Conservation (phyloP, 2,797 vertebrate genomes). For the Acanthis flammea region DNA sequence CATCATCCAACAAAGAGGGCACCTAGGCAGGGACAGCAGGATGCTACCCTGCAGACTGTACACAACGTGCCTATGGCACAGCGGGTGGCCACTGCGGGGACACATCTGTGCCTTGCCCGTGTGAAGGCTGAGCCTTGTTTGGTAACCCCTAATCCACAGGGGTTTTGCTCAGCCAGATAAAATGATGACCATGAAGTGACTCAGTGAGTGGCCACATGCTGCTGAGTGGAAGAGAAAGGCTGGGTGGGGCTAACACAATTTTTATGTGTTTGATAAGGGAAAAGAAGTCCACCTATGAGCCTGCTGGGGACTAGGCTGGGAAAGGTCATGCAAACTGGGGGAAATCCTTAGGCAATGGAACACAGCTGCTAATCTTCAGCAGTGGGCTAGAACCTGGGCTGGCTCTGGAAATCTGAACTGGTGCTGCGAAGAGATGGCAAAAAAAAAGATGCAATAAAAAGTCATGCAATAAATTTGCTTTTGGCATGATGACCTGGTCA, state of each 20-base stretch:
- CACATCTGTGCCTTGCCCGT: background rate
- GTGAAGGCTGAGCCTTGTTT: background rate
- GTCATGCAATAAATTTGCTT: background rate
- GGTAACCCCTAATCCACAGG: background rate
- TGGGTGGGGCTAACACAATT: background rate
- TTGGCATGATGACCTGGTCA: background rate
- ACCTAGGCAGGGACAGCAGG: background rate
- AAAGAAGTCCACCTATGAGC: background rate
- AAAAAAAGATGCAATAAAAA: background rate
- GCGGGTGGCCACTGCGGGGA: accelerated
- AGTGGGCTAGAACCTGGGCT: background rate
- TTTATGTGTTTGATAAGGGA: background rate
- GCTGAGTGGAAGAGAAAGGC: background rate
- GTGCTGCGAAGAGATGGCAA: background rate
- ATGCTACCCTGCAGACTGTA: background rate
- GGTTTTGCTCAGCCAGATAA: background rate
- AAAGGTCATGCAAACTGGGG: background rate
- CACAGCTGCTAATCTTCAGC: background rate
- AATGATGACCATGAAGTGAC: background rate
- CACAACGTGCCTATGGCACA: background rate
- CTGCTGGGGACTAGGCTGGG: background rate
- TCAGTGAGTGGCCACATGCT: background rate
- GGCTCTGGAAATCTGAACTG: background rate
- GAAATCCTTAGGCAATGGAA: background rate
- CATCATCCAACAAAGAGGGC: background rate